Base-by-base conservation (phyloP, 2,888 invertebrate genomes). In the Brachycybe producta region DNA sequence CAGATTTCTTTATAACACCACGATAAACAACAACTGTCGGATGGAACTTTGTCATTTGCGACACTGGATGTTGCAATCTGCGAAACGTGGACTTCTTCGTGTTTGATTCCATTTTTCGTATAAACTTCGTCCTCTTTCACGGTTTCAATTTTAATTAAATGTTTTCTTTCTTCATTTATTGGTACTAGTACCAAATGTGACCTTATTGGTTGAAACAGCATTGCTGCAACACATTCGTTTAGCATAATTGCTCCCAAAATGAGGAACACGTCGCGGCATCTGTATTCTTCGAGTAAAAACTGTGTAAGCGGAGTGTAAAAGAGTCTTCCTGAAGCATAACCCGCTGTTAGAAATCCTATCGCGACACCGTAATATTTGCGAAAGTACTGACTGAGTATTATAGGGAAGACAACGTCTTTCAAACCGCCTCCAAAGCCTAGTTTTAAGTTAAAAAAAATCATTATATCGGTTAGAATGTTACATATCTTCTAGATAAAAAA, bases 261-360 rank as follows among this genome's bases (percentile, higher is more conserved):
- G 21, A 51, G 45, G 19, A 51, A 27, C 21, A 30, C 24, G 3
- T 21, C 35, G 21, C 34, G n/a, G 28, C 17, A 19, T n/a, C 30
- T 39, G 38, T 60, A 59, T 21, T 48, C 48, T 1, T 52, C 52
- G 15, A 59, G 46, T 7, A 61, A 52, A 30, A 51, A 48, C 42
- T 61, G 58, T 19, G 58, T 52, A n/a, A 61, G 51, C 4, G 57
- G 59, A 3, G 61, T 61, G 27, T 62, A 30, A 15, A 60, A 40
- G 39, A 61, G 79, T 63, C 82, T 81, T 2, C 38, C 24, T 2
- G 28, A 15, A 26, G 49, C 49, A 17, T 32, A 49, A 11, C 49
- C 26, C 21, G 49, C 40, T 15, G 41, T 26, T 13, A 39, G 27
- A 21, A 19, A 41, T 27, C 49, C 49, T 5, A 40, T 41, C n/a